Evolutionary conservation across 2,113 vertebrate genomes (phyloP), one percentile per base, ranked within the genome.

Genomic region (Ciconia boyciana): DNA sequence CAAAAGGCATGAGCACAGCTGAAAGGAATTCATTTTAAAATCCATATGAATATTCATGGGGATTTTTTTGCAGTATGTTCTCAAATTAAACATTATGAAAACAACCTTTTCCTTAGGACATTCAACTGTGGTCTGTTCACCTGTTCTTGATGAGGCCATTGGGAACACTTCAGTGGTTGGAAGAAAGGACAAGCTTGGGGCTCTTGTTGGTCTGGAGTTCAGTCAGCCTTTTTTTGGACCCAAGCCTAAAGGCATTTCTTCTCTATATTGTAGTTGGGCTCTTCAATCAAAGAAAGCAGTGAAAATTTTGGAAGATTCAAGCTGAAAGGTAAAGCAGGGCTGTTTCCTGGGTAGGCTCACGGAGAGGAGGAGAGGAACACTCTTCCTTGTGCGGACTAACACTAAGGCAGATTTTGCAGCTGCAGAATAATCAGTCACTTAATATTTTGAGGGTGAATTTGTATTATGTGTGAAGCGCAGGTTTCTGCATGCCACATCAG

Each of bases 31-130:
- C 0, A 92, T 94, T 93, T 69, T 21, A 93, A 95, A 95, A 91
- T 43, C 72, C n/a, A 15, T 44, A 96, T 94, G 89, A 97, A 97
- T 96, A 96, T 96, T 96, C 93, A 96, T 60, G 22, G 4, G 3
- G 25, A 4, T 31, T 41, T 68, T 46, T 57, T 60, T 81, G 4
- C 32, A 77, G n/a, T 36, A 46, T 34, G 20, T n/a, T 77, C 72
- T 86, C 85, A 87, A 83, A 71, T 68, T 26, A 68, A 93, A 71
- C 13, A 3, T 10, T 44, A 65, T 13, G 49, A 91, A 91, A 94
- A 68, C 41, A 87, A 76, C 41, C 58, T 83, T 78, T 66, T 71
- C 54, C 77, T 69, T 87, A 24, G 49, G 31, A 84, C 28, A 70
- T 89, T 87, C 54, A 80, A 20, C 72, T 75, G 79, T 49, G 57